phyloP scores from a whole-genome alignment of 2,888 invertebrate genomes.

The Agonum fuliginosum region DNA sequence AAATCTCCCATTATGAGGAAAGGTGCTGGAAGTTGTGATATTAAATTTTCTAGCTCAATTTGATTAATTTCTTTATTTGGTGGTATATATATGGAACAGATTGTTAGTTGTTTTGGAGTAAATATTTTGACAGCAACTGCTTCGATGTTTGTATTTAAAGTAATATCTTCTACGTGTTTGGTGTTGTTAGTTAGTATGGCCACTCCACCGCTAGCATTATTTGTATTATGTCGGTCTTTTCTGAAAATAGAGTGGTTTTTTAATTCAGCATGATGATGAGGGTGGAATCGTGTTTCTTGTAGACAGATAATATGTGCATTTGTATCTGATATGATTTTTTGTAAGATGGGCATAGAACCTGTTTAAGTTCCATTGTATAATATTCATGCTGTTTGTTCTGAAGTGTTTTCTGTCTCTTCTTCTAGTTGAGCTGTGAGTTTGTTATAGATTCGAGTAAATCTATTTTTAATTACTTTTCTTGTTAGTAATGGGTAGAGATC shows the following conservation, averaged over 20 bases:
- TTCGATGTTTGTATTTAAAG: neutral
- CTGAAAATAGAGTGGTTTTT: too few species aligned
- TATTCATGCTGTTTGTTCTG: neutral
- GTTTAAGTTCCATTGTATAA: neutral
- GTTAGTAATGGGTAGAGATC: neutral
- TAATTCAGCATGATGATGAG: too few species aligned
- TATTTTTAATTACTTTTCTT: neutral
- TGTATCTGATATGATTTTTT: neutral
- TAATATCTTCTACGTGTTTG: neutral
- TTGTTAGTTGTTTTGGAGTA: too few species aligned
- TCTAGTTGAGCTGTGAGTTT: neutral
- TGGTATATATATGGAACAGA: neutral
- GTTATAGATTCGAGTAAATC: neutral
- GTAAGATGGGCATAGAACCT: neutral
- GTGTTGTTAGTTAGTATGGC: neutral
- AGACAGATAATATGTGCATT: too few species aligned
- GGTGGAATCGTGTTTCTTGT: too few species aligned
- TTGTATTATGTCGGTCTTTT: neutral
- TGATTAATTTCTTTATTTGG: neutral
- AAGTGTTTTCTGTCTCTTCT: neutral
- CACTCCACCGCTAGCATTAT: neutral
- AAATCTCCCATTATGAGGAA: neutral
- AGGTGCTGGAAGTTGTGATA: neutral
- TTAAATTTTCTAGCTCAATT: neutral
- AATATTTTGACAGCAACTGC: too few species aligned